Evolutionary conservation across 2,113 vertebrate genomes (phyloP).

Genomic region (Castor canadensis): DNA sequence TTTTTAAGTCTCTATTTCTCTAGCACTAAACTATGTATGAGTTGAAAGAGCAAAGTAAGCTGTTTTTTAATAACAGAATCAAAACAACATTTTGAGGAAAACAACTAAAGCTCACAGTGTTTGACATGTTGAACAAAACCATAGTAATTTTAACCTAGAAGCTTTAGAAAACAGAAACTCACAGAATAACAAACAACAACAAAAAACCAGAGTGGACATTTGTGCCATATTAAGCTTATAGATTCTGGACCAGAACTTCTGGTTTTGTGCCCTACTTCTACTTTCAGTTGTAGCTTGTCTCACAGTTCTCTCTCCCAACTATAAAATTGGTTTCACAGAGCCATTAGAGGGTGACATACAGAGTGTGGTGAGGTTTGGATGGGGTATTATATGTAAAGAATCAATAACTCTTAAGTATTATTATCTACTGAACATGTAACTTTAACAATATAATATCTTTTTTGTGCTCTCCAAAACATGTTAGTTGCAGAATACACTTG

Average conservation of each 20-base stretch:
- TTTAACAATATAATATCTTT: background rate
- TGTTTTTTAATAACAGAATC: background rate
- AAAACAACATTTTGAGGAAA: slow-evolving; percentile 30
- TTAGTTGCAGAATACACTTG: background rate
- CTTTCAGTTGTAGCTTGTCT: background rate
- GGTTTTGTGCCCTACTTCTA: background rate
- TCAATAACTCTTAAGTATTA: background rate
- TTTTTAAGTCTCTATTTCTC: background rate
- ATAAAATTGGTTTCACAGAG: background rate
- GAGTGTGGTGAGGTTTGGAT: background rate
- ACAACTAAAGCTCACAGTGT: background rate
- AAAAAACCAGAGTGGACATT: background rate
- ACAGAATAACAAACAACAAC: background rate
- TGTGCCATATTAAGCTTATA: background rate
- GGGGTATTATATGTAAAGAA: background rate
- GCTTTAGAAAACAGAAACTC: background rate
- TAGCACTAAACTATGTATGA: background rate
- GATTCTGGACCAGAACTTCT: background rate
- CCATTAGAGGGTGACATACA: background rate
- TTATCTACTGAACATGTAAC: background rate
- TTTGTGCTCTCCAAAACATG: background rate
- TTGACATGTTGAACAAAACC: background rate
- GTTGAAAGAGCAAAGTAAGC: background rate
- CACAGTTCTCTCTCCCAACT: background rate
- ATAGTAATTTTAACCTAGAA: background rate